phyloP scores from a whole-genome alignment of 2,113 vertebrate species.

The Vombatus ursinus region DNA sequence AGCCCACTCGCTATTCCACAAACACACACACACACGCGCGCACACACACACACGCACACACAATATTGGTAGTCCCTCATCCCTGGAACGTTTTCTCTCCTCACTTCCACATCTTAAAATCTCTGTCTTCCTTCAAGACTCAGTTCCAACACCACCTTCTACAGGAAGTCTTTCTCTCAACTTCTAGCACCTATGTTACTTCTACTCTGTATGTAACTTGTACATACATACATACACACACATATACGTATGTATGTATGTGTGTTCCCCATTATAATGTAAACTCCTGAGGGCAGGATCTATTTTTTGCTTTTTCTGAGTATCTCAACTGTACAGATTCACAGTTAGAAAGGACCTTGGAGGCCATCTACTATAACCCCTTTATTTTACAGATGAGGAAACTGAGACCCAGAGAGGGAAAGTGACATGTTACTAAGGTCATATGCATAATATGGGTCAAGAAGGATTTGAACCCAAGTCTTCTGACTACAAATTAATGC shows the following conservation, averaged over 20 bases:
- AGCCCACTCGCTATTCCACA: neutral
- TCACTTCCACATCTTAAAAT: neutral
- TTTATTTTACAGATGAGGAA: neutral
- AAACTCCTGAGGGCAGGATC: neutral
- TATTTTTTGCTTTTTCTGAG: neutral
- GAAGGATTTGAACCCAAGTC: neutral
- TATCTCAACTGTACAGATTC: neutral
- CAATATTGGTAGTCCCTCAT: too few species aligned
- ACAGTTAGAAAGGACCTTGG: neutral
- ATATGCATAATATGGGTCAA: neutral
- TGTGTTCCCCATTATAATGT: neutral
- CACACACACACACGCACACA: too few species aligned
- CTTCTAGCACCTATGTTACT: neutral
- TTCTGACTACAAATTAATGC: neutral
- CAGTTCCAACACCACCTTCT: neutral
- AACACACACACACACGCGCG: too few species aligned
- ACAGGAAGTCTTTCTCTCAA: neutral
- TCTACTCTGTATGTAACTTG: neutral
- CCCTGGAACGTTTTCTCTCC: too few species aligned
- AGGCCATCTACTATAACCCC: neutral
- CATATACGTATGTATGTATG: too few species aligned
- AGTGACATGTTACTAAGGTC: neutral
- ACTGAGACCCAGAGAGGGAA: neutral
- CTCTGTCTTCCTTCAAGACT: neutral
- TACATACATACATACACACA: neutral